Conservation (phyloP, 2,888 invertebrate genomes). For the Mesoligia furuncula region DNA sequence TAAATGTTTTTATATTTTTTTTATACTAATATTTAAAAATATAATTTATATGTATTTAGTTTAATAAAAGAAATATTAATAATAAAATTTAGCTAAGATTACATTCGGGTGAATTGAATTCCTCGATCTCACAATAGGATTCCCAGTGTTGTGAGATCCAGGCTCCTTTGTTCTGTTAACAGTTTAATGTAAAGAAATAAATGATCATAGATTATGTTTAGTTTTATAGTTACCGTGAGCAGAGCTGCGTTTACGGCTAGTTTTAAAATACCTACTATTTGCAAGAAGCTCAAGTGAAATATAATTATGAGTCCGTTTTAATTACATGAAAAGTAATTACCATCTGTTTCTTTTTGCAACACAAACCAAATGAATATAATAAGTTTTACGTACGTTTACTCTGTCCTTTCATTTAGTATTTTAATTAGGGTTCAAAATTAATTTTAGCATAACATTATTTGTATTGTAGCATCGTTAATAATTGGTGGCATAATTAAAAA, state of each 20-base stretch:
- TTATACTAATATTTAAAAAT: too few species aligned
- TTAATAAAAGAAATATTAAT: too few species aligned
- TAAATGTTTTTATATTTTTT: too few species aligned
- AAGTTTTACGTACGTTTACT: slow-evolving; percentile 38
- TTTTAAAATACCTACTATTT: background rate
- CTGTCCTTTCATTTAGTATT: slow-evolving; percentile 38
- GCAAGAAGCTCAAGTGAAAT: slow-evolving; percentile 8
- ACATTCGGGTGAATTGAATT: too few species aligned
- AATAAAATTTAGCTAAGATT: too few species aligned
- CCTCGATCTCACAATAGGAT: too few species aligned
- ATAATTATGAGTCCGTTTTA: slow-evolving; percentile 4
- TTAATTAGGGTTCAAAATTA: slow-evolving; percentile 43
- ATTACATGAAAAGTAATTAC: slow-evolving; percentile 34
- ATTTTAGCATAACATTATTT: slow-evolving; percentile 42
- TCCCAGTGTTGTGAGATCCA: too few species aligned
- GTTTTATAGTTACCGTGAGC: background rate
- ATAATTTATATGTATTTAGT: too few species aligned
- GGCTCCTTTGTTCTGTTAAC: too few species aligned
- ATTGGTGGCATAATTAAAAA: slow-evolving; percentile 11
- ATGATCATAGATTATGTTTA: background rate
- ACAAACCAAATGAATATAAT: slow-evolving; percentile 45
- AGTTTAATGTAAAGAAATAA: too few species aligned
- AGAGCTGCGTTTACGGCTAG: background rate
- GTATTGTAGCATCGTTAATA: slow-evolving; percentile 14
- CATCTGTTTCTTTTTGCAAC: slow-evolving; percentile 12